Conservation (phyloP, 2,797 vertebrate species). For the Scolopax rusticola region DNA sequence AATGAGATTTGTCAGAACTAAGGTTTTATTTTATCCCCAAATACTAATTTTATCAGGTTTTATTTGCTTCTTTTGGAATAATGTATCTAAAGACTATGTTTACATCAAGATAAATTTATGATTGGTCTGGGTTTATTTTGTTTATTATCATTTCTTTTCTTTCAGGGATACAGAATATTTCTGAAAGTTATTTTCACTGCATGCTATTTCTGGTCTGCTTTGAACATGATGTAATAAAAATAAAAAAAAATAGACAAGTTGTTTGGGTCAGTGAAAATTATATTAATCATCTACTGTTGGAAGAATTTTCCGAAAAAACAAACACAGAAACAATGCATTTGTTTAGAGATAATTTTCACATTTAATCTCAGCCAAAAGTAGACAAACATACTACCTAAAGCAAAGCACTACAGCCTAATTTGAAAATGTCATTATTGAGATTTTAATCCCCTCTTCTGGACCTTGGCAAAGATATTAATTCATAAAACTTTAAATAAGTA, state of each 20-base stretch:
- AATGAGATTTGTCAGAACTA: not conserved
- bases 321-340: not conserved
- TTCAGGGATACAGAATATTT: not conserved
- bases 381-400: not conserved
- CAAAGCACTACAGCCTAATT: not conserved
- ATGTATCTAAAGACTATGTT: not conserved
- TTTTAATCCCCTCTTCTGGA: not conserved
- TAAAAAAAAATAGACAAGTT: not conserved
- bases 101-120: not conserved
- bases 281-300: not conserved
- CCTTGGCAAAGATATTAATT: not conserved
- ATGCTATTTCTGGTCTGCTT: not conserved
- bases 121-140: not conserved
- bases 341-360: not conserved
- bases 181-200: not conserved
- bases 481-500: not conserved
- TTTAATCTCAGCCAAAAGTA: not conserved
- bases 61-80: not conserved
- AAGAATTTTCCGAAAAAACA: not conserved
- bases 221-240: not conserved
- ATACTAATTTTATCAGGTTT: not conserved
- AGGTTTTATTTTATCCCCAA: not conserved
- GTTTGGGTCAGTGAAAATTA: not conserved
- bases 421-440: not conserved
- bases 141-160: not conserved